Percentiles rank a stretch among this genome's conserved stretches.
Conservation (phyloP, 2,888 invertebrate genomes). For the Sphaerophoria rueppellii region DNA sequence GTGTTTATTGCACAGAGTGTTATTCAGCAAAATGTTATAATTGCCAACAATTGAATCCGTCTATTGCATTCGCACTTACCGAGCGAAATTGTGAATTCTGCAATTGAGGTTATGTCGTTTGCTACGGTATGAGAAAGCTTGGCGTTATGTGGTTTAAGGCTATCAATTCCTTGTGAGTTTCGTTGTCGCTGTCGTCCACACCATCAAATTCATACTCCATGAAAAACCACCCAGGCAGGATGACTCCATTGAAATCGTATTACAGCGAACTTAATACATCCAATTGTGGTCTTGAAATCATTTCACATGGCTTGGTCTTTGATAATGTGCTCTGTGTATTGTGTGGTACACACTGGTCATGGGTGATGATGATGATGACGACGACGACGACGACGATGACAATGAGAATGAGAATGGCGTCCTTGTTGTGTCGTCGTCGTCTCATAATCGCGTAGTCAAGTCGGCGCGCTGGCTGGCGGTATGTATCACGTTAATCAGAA, state of each 20-base stretch:
- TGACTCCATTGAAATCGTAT: conserved; percentile 68
- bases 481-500: conserved; percentile 68
- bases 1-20: conserved; percentile 19
- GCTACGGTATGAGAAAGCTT: conserved; percentile 45
- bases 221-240: conserved; percentile 26
- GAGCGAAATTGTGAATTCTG: conserved; percentile 18
- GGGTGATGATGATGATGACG: conserved; percentile 26
- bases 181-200: conserved; percentile 4
- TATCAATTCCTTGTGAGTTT: conserved; percentile 64
- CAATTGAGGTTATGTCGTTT: conserved; percentile 60
- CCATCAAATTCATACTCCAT: conserved; percentile 26
- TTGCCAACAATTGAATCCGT: conserved; percentile 30
- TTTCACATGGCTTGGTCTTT: conserved; percentile 64
- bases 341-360: conserved; percentile 35
- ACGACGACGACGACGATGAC: too few relatives aligned
- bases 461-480: conserved; percentile 10
- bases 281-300: conserved; percentile 70
- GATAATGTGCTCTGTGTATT: conserved; percentile 14
- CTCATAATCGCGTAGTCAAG: conserved; percentile 35
- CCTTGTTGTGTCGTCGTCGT: conserved; percentile 19
- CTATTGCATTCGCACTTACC: conserved; percentile 7
- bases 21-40: neutral
- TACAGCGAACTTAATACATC: conserved; percentile 70
- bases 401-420: conserved; percentile 55
- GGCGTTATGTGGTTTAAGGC: conserved; percentile 64